Conservation (phyloP, 2,113 vertebrate species). For the Toxotes chatareus region DNA sequence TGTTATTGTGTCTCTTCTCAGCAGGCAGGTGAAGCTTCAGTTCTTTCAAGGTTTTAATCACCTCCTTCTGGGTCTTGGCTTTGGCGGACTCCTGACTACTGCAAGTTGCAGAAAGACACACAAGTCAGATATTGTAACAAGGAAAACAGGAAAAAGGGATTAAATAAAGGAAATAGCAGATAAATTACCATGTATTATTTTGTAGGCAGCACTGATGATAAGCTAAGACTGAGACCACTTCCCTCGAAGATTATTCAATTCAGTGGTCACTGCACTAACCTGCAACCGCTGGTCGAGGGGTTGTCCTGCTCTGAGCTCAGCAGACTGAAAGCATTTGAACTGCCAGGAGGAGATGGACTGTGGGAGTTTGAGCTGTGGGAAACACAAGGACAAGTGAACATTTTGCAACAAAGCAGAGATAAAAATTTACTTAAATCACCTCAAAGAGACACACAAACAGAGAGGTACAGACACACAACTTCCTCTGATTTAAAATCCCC, state of each 20-base stretch:
- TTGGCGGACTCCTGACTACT: slow-evolving; percentile 93
- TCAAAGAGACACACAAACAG: neutral
- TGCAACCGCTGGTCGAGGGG: slow-evolving; percentile 91
- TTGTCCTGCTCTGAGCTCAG: slow-evolving; percentile 90
- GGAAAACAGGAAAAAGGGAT: neutral
- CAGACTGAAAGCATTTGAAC: slow-evolving; percentile 89
- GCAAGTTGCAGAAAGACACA: slow-evolving; percentile 52
- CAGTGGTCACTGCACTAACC: slow-evolving; percentile 77
- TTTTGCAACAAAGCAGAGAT: neutral
- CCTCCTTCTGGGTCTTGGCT: slow-evolving; percentile 92
- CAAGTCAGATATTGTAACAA: slow-evolving; percentile 27
- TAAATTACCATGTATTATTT: neutral
- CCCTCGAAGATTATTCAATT: neutral
- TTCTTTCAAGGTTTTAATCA: slow-evolving; percentile 91
- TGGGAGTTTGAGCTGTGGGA: slow-evolving; percentile 84
- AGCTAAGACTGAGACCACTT: neutral
- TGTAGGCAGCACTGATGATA: neutral
- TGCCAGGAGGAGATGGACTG: slow-evolving; percentile 84
- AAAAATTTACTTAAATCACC: neutral
- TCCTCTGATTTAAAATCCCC: neutral
- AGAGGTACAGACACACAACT: neutral
- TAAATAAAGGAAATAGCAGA: neutral
- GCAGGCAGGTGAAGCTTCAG: slow-evolving; percentile 92
- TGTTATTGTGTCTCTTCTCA: slow-evolving; percentile 89
- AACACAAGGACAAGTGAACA: neutral